Evolutionary conservation across 2,888 invertebrate genomes (phyloP).

Genomic region (Leptodirus hochenwartii): DNA sequence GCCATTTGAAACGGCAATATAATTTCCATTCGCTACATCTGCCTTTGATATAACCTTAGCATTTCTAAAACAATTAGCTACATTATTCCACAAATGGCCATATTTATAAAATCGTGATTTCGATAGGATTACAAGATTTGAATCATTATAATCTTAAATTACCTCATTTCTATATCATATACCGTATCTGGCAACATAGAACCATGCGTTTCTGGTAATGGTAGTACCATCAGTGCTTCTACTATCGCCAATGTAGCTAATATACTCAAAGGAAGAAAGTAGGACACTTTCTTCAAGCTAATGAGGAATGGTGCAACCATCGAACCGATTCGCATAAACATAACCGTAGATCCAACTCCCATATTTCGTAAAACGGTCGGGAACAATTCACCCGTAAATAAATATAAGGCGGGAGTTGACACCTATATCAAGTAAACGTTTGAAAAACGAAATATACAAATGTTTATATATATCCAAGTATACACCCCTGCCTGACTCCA

Average conservation of each 20-base stretch:
- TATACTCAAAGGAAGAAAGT: slow-evolving; percentile 20
- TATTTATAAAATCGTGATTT: too few relatives aligned
- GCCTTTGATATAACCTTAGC: too few relatives aligned
- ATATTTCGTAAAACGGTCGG: slow-evolving; percentile 62
- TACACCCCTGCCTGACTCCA: too few relatives aligned
- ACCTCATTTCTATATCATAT: slow-evolving; percentile 27
- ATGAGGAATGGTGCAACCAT: slow-evolving; percentile 33
- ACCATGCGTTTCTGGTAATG: slow-evolving; percentile 25
- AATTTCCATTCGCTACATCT: too few relatives aligned
- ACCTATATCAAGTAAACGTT: slow-evolving; percentile 28
- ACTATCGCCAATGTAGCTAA: slow-evolving; percentile 18
- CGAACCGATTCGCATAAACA: slow-evolving; percentile 61
- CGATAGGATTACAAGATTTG: too few relatives aligned
- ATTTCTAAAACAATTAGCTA: too few relatives aligned
- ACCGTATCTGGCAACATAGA: slow-evolving; percentile 32
- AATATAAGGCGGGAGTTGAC: slow-evolving; percentile 39
- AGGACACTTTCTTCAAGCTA: slow-evolving; percentile 16
- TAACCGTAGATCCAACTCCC: slow-evolving; percentile 54
- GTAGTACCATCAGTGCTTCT: slow-evolving; percentile 20
- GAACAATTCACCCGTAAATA: slow-evolving; percentile 60
- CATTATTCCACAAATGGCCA: too few relatives aligned
- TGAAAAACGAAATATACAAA: too few relatives aligned
- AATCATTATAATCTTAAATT: too few relatives aligned
- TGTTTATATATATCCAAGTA: too few relatives aligned
- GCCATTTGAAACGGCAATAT: too few relatives aligned